Conservation (phyloP, 2,113 vertebrate species). For the Sylvilagus bachmani region DNA sequence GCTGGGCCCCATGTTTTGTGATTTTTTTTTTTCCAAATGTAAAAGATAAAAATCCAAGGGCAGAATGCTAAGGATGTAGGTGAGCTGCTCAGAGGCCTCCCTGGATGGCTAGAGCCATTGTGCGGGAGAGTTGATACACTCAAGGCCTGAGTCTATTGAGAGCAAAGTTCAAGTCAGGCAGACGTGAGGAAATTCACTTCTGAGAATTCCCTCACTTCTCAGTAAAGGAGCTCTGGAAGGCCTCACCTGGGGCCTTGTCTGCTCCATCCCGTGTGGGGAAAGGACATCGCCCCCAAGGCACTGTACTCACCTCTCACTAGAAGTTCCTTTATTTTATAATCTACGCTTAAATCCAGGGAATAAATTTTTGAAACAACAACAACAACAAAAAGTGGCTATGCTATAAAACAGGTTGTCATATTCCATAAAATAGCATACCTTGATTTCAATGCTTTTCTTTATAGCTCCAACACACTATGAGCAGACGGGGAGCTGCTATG, state of each 20-base stretch:
- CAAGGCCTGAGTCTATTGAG: not conserved
- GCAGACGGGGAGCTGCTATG: not conserved
- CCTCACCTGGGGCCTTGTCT: not conserved
- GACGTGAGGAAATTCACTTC: not conserved
- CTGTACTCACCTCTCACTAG: not conserved
- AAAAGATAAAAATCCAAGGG: slow-evolving; percentile 63
- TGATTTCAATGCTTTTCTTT: not conserved
- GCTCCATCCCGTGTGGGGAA: not conserved
- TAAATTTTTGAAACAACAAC: slow-evolving; percentile 39
- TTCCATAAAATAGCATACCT: slow-evolving; percentile 36
- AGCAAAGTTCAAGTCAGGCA: slow-evolving; percentile 14
- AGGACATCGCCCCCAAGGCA: not conserved
- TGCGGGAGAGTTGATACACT: not conserved
- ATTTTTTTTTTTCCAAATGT: slow-evolving; percentile 65
- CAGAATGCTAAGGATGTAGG: slow-evolving; percentile 30
- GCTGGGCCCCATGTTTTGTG: slow-evolving; percentile 48
- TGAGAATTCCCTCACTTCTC: not conserved
- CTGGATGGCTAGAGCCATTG: not conserved
- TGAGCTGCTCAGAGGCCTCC: slow-evolving; percentile 27
- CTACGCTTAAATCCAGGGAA: slow-evolving; percentile 7
- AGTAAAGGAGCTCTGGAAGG: not conserved
- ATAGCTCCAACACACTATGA: not conserved
- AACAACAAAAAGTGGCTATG: not conserved
- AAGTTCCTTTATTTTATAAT: slow-evolving; percentile 20
- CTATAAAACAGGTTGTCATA: not conserved